Conservation (phyloP, 2,888 invertebrate genomes). For the Panopea generosa region DNA sequence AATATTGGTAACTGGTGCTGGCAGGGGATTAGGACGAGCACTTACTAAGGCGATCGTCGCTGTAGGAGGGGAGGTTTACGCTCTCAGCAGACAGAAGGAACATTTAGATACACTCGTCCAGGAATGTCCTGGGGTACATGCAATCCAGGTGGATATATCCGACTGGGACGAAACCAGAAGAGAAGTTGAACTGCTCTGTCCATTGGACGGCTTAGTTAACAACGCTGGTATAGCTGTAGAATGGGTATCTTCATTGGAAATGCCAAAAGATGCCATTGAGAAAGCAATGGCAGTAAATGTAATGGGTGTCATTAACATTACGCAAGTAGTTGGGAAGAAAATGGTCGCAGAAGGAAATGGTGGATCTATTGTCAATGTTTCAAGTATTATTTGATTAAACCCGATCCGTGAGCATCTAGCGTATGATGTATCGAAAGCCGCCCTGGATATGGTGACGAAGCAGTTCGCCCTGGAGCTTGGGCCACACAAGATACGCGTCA, state of each 20-base stretch:
- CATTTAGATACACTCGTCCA: conserved; percentile 89
- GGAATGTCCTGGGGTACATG: conserved; percentile 62
- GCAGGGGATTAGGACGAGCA: conserved; percentile 93
- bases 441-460: conserved; percentile 93
- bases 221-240: conserved; percentile 93
- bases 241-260: conserved; percentile 90
- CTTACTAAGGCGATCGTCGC: conserved; percentile 89
- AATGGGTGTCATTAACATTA: conserved; percentile 93
- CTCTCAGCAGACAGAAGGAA: conserved; percentile 89
- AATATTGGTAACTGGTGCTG: conserved; percentile 94
- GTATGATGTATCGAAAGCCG: conserved; percentile 94
- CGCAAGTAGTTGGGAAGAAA: conserved; percentile 90
- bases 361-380: conserved; percentile 95
- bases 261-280: conserved; percentile 90
- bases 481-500: conserved; percentile 92
- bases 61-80: conserved; percentile 92
- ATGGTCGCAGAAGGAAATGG: conserved; percentile 90
- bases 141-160: conserved; percentile 89
- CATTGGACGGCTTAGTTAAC: conserved; percentile 93
- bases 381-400: conserved; percentile 89
- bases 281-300: conserved; percentile 91
- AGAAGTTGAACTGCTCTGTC: conserved; percentile 88
- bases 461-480: conserved; percentile 95
- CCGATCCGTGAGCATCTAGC: conserved; percentile 89
- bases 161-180: conserved; percentile 91